These are phyloP conservation scores for Hypomecis punctinalis DNA, from an alignment of 2,888 invertebrate genomes.

Conservation along the genomic window DNA sequence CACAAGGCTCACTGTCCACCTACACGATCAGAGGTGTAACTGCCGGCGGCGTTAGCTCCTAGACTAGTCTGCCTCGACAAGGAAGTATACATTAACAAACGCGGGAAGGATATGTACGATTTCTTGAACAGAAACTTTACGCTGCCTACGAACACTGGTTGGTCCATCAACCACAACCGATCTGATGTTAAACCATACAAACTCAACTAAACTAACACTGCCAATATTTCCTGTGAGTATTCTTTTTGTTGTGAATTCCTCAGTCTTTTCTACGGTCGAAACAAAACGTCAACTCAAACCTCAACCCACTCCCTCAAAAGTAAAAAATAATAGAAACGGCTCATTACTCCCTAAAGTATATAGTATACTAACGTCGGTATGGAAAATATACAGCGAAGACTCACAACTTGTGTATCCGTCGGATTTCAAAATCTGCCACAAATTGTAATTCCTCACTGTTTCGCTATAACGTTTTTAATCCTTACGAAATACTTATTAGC, in stretches of 20 bases:
- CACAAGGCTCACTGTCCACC: constrained; percentile 79
- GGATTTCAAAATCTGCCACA: constrained; percentile 50
- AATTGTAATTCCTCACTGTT: constrained; percentile 63
- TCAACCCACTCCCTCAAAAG: constrained; percentile 54
- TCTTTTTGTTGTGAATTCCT: constrained; percentile 74
- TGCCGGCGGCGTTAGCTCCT: constrained; percentile 57
- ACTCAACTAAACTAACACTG: constrained; percentile 68
- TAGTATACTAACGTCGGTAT: constrained; percentile 81
- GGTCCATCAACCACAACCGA: constrained; percentile 76
- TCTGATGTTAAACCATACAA: constrained; percentile 62
- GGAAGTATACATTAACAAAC: constrained; percentile 70
- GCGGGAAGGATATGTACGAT: constrained; percentile 82
- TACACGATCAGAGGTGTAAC: constrained; percentile 61
- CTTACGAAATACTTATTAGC: constrained; percentile 60
- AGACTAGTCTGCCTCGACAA: constrained; percentile 66
- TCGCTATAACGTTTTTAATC: constrained; percentile 48
- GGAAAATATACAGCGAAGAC: constrained; percentile 79
- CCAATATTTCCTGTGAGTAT: constrained; percentile 77
- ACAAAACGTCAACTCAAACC: constrained; percentile 67
- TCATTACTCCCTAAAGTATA: constrained; percentile 68
- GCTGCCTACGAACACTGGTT: constrained; percentile 66
- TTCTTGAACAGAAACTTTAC: constrained; percentile 67
- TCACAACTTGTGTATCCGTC: constrained; percentile 58
- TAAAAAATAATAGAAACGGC: constrained; percentile 64
- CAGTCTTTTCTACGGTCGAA: constrained; percentile 82